phyloP scores from a whole-genome alignment of 2,888 invertebrate genomes.

The Pinctada fucata region DNA sequence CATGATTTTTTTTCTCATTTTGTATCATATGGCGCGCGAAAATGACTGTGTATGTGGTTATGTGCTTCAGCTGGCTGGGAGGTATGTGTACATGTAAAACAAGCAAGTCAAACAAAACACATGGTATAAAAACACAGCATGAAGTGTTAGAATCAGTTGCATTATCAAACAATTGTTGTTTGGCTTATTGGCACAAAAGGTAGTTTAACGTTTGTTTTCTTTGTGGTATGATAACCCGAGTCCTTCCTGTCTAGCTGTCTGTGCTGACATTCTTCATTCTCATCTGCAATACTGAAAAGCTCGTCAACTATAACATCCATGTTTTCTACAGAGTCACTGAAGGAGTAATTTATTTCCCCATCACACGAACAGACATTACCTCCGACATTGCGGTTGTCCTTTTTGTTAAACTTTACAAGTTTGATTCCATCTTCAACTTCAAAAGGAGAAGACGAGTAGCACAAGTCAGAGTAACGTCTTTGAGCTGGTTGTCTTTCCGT shows the following conservation, averaged over 20 bases:
- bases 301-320: background rate
- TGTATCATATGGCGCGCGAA: too few relatives aligned
- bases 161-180: too few relatives aligned
- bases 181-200: background rate
- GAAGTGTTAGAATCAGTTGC: too few relatives aligned
- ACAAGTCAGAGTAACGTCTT: background rate
- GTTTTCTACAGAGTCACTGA: background rate
- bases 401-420: background rate
- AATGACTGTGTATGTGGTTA: too few relatives aligned
- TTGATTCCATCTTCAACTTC: background rate
- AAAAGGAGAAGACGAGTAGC: background rate
- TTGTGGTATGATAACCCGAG: slow-evolving; percentile 12
- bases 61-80: too few relatives aligned
- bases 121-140: too few relatives aligned
- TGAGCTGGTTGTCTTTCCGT: background rate
- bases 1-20: too few relatives aligned
- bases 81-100: too few relatives aligned
- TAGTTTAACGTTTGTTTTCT: slow-evolving; percentile 6
- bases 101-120: too few relatives aligned
- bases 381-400: background rate
- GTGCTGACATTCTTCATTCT: background rate
- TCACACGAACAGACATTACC: background rate
- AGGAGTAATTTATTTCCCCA: background rate
- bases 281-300: background rate
- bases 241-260: slow-evolving; percentile 4